phyloP scores from a whole-genome alignment of 2,113 vertebrate genomes.

The Chaetura pelagica region DNA sequence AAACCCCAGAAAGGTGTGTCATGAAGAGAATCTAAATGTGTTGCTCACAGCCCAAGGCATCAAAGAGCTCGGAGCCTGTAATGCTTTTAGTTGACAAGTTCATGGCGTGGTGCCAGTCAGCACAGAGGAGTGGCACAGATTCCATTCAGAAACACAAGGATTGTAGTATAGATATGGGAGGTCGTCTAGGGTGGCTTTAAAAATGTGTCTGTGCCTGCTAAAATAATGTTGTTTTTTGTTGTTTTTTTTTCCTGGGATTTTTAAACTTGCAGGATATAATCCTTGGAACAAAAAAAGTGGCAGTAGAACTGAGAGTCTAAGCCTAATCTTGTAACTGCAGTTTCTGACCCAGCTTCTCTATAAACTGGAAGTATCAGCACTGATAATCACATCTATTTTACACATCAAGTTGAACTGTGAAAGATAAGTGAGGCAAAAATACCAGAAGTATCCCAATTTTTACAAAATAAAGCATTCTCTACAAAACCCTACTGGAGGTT shows the following conservation, averaged over 20 bases:
- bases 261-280: neutral
- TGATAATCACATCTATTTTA: neutral
- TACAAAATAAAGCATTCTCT: neutral
- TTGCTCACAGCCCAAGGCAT: neutral
- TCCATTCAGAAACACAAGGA: neutral
- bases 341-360: neutral
- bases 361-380: neutral
- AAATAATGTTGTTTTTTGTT: neutral
- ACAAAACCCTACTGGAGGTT: neutral
- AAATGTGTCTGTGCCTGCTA: neutral
- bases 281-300: neutral
- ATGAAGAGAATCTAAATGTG: neutral
- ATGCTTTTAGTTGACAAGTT: neutral
- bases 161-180: neutral
- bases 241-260: neutral
- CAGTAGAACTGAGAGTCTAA: neutral
- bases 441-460: neutral
- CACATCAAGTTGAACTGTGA: neutral
- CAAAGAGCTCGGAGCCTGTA: neutral
- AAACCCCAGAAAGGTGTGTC: neutral
- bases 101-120: constrained; percentile 1
- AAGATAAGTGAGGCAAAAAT: neutral
- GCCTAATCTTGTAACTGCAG: neutral
- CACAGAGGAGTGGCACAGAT: neutral
- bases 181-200: neutral